Evolutionary conservation across 2,888 invertebrate genomes (phyloP).

Genomic region (Oxytorus armatus): DNA sequence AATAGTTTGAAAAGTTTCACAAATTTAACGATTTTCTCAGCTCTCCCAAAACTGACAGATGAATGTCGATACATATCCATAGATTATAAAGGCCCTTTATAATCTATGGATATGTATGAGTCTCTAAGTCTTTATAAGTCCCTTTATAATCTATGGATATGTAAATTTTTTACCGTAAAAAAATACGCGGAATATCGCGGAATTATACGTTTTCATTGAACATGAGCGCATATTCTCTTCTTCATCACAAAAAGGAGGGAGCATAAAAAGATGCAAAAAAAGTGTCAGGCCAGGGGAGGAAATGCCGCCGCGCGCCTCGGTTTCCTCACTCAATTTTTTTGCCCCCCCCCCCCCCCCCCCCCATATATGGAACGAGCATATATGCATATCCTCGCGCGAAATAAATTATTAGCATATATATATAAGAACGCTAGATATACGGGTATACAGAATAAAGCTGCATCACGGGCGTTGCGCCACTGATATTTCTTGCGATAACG

Average conservation of each 20-base stretch:
- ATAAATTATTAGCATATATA: constrained; percentile 45
- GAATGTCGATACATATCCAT: too few species aligned
- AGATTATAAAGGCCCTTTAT: too few species aligned
- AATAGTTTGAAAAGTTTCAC: neutral
- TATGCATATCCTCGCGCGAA: constrained; percentile 35
- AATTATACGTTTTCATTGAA: neutral
- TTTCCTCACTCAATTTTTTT: constrained; percentile 52
- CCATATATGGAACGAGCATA: neutral
- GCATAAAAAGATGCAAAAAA: constrained; percentile 27
- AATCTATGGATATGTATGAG: too few species aligned
- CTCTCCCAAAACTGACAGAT: too few species aligned
- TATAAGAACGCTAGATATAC: neutral
- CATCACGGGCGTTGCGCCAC: constrained; percentile 56
- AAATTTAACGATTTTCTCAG: too few species aligned
- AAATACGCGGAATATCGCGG: too few species aligned
- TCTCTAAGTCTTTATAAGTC: too few species aligned
- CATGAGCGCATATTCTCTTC: constrained; percentile 27
- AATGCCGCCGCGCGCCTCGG: constrained; percentile 52
- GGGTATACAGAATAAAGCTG: constrained; percentile 38
- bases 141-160: too few species aligned
- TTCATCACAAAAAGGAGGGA: constrained; percentile 12
- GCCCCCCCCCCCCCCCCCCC: neutral
- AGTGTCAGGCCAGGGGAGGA: constrained; percentile 60
- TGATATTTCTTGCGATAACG: constrained; percentile 52
- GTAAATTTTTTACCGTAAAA: too few species aligned